Evolutionary conservation across 2,113 vertebrate genomes (phyloP).

Genomic region (Ptilorrhoa leucosticta): DNA sequence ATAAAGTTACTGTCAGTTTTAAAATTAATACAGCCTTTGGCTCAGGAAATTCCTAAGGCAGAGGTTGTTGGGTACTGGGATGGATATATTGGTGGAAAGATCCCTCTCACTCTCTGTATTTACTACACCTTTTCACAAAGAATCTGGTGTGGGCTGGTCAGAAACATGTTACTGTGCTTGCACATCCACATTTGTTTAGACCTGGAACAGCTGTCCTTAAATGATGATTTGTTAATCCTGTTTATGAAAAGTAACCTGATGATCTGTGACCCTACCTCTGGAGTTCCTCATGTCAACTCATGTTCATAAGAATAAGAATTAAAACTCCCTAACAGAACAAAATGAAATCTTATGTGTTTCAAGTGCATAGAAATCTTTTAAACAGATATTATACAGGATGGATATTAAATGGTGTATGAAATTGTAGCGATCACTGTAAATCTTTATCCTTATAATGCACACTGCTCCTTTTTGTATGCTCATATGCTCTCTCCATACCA

Average conservation of each 20-base stretch:
- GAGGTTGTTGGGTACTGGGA: neutral
- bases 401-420: neutral
- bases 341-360: neutral
- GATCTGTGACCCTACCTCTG: neutral
- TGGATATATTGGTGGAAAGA: neutral
- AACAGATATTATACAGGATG: neutral
- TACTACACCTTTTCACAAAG: neutral
- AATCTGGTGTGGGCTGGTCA: neutral
- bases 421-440: neutral
- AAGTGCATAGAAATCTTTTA: neutral
- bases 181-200: neutral
- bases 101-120: neutral
- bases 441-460: neutral
- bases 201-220: neutral
- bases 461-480: neutral
- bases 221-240: neutral
- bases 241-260: neutral
- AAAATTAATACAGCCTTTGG: neutral
- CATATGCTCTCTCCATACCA: neutral
- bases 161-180: neutral
- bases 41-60: neutral
- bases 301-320: neutral
- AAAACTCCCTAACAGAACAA: neutral
- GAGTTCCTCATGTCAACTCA: neutral
- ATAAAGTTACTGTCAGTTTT: neutral